Evolutionary conservation across 2,888 invertebrate species (phyloP).

Genomic region (Brachyptera risi): DNA sequence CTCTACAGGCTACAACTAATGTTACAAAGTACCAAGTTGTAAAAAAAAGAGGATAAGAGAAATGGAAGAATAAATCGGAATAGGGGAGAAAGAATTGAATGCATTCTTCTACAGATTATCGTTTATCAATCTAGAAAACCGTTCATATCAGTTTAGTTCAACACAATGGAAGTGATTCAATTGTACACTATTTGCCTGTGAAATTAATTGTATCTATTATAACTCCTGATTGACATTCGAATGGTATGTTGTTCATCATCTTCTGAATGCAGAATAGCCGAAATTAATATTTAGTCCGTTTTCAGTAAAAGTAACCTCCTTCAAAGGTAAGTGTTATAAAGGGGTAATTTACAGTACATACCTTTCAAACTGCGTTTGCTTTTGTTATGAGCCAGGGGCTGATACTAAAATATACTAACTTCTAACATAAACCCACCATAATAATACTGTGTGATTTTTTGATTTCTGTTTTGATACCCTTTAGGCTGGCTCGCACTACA

Average conservation of each 20-base stretch:
- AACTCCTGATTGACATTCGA: background rate
- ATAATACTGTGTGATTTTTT: constrained; percentile 2
- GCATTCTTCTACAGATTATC: constrained; percentile 5
- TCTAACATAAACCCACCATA: background rate
- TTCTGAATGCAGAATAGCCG: background rate
- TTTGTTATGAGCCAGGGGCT: background rate
- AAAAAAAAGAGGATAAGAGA: constrained; percentile 8
- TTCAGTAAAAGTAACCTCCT: too few relatives aligned
- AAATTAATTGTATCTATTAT: background rate
- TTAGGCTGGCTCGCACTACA: constrained; percentile 6
- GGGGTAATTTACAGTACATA: background rate
- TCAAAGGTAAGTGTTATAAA: too few relatives aligned
- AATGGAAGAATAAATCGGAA: constrained; percentile 10
- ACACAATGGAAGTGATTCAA: too few relatives aligned
- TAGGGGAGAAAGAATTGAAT: constrained; percentile 14
- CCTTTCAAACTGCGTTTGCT: background rate
- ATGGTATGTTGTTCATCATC: background rate
- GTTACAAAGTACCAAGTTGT: constrained; percentile 1
- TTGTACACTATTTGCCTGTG: background rate
- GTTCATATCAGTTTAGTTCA: background rate
- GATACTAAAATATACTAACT: constrained; percentile 7
- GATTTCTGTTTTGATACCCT: constrained; percentile 6
- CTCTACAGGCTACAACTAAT: constrained; percentile 3
- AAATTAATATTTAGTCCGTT: too few relatives aligned
- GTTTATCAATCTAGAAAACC: constrained; percentile 4